Conservation (phyloP, 64 coral and sea anemone genomes). For the Anthopleura sola region DNA sequence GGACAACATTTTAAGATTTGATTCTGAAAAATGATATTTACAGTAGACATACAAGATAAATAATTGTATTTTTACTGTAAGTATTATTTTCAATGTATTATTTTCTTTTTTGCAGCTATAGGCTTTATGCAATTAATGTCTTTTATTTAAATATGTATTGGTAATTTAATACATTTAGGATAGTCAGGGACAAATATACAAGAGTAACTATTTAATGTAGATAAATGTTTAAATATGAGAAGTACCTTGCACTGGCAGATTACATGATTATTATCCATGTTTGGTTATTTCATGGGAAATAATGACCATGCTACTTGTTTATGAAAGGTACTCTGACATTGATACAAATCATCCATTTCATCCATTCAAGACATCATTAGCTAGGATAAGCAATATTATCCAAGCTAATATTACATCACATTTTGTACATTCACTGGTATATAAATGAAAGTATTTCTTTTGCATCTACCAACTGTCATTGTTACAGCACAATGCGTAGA, state of each 20-base stretch:
- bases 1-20: too few species aligned
- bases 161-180: background rate
- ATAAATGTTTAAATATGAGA: background rate
- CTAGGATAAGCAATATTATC: too few species aligned
- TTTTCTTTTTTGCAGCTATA: background rate
- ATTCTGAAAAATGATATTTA: too few species aligned
- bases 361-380: too few species aligned
- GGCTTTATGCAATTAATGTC: background rate
- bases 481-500: too few species aligned
- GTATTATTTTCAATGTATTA: background rate
- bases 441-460: too few species aligned
- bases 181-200: background rate
- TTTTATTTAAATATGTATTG: slow-evolving; percentile 11
- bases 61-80: too few species aligned
- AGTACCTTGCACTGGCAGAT: background rate
- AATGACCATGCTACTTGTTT: background rate
- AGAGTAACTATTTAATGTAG: slow-evolving; percentile 5
- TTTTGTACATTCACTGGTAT: too few species aligned
- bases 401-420: too few species aligned
- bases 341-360: background rate
- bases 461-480: too few species aligned
- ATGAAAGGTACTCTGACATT: background rate
- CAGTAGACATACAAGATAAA: too few species aligned
- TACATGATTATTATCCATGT: background rate
- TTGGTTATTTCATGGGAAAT: background rate